Evolutionary conservation across 2,888 invertebrate genomes (phyloP), one percentile per base, ranked within the genome.

Genomic region (Thereva nobilitata): DNA sequence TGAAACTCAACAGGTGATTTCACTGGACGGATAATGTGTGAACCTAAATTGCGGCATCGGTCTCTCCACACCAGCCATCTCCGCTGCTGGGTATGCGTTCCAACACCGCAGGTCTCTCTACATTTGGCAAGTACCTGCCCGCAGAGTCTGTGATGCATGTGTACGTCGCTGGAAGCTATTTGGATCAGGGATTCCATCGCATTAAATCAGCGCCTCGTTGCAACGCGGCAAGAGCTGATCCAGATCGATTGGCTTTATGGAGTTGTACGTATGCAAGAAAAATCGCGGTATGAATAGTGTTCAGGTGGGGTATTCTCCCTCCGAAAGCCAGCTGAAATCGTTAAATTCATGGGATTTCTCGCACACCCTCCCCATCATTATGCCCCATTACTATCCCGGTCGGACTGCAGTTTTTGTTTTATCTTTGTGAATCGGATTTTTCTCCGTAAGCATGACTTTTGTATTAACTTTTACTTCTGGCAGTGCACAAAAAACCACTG

Each of bases 291-390:
- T 34, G 7, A 5, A 50, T 50, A 3, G 50, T 50, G 35, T 34
- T 3, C 35, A 8, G 7, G 34, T 44, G 9, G 35, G 12, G 42
- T 34, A 42, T 34, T 23, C 9, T 56, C 23, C 42, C 56, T 44
- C 34, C 34, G 9, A 56, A 23, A 41, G 9, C 10, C 56, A 42
- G 37, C 47, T 59, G 37, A 59, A 59, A 59, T 12, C 38, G 47
- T 42, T 12, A 47, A 59, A 47, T 47, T 59, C 12, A 47, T 47
- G 57, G 47, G 47, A 59, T 45, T 45, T 57, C 45, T 45, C 47
- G 35, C 57, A 57, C 45, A 57, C 50, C 50, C 10, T 45, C 10
- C n/a, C 45, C 47, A 45, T 57, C 12, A 57, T 57, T 57, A 42
- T 34, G 41, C 6, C 23, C 34, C 56, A 42, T 56, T 23, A 42